Percentiles rank a stretch among this genome's conserved stretches.
Conservation (phyloP, 2,797 vertebrate genomes). For the Betta splendens region DNA sequence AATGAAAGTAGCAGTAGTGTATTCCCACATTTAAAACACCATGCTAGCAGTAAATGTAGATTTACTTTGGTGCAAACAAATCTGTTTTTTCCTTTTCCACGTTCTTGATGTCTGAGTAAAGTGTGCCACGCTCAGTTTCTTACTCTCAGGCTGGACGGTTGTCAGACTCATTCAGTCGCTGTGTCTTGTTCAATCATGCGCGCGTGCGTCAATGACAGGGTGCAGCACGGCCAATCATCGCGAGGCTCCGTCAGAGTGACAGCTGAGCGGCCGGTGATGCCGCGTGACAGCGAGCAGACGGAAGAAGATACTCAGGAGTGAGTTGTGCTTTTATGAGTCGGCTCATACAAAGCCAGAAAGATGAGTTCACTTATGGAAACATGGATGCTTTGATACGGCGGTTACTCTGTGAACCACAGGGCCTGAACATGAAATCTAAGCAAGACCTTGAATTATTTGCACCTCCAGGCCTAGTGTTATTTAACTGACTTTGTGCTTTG, state of each 20-base stretch:
- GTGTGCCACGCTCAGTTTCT: not conserved
- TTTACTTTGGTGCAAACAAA: too few relatives aligned
- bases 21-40: too few relatives aligned
- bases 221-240: slow-evolving; percentile 45
- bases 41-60: too few relatives aligned
- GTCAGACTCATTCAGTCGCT: slow-evolving; percentile 42
- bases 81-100: not conserved
- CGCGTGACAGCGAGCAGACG: slow-evolving; percentile 40
- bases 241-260: slow-evolving; percentile 45
- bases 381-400: slow-evolving; percentile 6
- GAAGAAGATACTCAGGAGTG: not conserved
- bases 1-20: too few relatives aligned
- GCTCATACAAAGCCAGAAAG: not conserved
- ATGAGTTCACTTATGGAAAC: slow-evolving; percentile 18
- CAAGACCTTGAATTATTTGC: slow-evolving; percentile 47
- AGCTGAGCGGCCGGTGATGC: slow-evolving; percentile 41
- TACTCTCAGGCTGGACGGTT: slow-evolving; percentile 37
- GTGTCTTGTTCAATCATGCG: slow-evolving; percentile 57
- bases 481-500: slow-evolving; percentile 52
- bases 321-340: not conserved
- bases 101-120: slow-evolving; percentile 2
- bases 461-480: slow-evolving; percentile 50
- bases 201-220: slow-evolving; percentile 56
- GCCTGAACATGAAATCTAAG: slow-evolving; percentile 47
- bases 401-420: slow-evolving; percentile 27